Evolutionary conservation across 1,140 invertebrate genomes (phyloP).

Genomic region (Anadara kagoshimensis): DNA sequence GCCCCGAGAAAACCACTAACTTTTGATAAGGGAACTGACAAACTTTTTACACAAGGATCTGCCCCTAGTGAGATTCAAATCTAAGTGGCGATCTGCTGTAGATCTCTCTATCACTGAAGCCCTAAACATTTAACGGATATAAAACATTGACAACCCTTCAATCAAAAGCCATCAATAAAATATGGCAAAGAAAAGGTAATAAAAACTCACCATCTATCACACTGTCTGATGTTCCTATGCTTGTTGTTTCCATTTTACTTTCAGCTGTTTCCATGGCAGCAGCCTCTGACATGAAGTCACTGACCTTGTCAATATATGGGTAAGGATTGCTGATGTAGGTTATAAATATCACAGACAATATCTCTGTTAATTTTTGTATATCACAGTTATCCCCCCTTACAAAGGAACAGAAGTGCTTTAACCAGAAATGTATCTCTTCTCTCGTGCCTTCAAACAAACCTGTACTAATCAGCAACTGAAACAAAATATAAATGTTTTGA

Average conservation of each 20-base stretch:
- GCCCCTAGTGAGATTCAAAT: no score
- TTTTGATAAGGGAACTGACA: no score
- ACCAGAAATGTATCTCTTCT: slow-evolving; percentile 44
- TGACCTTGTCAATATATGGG: slow-evolving; percentile 46
- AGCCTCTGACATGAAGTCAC: slow-evolving; percentile 34
- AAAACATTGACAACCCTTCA: no score
- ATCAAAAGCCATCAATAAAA: no score
- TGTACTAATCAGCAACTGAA: slow-evolving; percentile 42
- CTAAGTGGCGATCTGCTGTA: no score
- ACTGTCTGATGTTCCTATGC: slow-evolving; percentile 29
- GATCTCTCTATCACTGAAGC: no score
- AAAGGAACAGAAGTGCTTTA: slow-evolving; percentile 26
- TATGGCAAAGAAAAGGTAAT: background rate
- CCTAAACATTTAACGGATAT: no score
- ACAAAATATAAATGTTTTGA: background rate
- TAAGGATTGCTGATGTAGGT: slow-evolving; percentile 47
- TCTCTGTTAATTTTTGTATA: slow-evolving; percentile 20
- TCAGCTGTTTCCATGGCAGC: slow-evolving; percentile 8
- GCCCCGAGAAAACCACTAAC: no score
- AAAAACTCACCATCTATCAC: slow-evolving; percentile 33
- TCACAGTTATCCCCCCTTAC: background rate
- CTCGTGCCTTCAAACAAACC: slow-evolving; percentile 43
- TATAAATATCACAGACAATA: slow-evolving; percentile 36
- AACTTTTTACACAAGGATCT: no score
- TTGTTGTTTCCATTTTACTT: slow-evolving; percentile 20